A percentile compares a stretch with the other conserved stretches of the same genome.
These are phyloP conservation scores for Gnatocerus cornutus DNA, from an alignment of 2,888 invertebrate species.

Conservation along the genomic window DNA sequence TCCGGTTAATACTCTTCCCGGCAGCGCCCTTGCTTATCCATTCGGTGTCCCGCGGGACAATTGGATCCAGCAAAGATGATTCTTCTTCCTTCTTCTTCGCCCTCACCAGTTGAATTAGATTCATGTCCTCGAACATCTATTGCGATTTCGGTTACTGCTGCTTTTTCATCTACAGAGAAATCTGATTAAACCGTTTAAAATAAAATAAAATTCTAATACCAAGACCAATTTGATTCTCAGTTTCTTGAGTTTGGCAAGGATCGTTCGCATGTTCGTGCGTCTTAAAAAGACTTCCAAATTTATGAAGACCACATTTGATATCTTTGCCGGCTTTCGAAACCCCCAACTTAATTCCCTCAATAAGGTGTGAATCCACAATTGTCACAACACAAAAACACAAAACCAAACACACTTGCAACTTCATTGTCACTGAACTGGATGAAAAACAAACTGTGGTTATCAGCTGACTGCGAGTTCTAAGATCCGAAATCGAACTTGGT, in stretches of 20 bases:
- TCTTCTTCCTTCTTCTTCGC: background rate
- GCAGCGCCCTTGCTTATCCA: background rate
- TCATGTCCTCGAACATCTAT: too few species aligned
- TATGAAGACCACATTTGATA: slow-evolving; percentile 9
- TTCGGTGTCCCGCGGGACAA: background rate
- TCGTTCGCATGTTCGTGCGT: slow-evolving; percentile 6
- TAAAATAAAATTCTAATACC: background rate
- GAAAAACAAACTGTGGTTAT: background rate
- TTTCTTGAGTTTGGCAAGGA: slow-evolving; percentile 1
- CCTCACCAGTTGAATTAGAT: too few species aligned
- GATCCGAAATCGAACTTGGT: too few species aligned
- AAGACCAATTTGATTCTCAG: background rate
- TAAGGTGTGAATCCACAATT: background rate
- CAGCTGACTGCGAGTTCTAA: too few species aligned
- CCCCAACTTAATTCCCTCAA: background rate
- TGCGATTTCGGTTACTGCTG: too few species aligned
- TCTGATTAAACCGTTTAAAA: too few species aligned
- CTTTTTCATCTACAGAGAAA: too few species aligned
- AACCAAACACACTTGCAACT: slow-evolving; percentile 7
- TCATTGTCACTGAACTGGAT: slow-evolving; percentile 11
- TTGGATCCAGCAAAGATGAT: background rate
- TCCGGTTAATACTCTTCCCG: slow-evolving; percentile 3
- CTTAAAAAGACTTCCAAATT: slow-evolving; percentile 4
- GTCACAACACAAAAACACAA: slow-evolving; percentile 11
- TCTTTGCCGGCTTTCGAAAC: background rate